These are phyloP conservation scores for Notolabrus celidotus DNA, from an alignment of 2,797 vertebrate genomes.

Conservation along the genomic window DNA sequence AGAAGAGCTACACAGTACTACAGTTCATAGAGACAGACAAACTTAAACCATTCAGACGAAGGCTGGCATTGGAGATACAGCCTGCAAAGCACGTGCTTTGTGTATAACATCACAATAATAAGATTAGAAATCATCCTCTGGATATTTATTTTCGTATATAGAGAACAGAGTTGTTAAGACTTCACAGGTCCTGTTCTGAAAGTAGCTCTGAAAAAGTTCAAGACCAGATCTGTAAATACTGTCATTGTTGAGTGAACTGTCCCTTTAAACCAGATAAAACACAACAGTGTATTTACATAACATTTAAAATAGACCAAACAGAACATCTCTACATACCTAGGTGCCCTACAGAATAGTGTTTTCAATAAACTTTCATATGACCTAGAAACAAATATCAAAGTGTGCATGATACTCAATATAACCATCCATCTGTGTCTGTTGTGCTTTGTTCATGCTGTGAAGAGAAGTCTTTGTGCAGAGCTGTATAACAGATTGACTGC, in stretches of 20 bases:
- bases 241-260: neutral
- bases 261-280: slow-evolving; percentile 12
- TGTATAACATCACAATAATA: neutral
- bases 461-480: slow-evolving; percentile 68
- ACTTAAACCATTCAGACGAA: neutral
- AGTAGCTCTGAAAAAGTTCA: neutral
- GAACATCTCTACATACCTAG: slow-evolving; percentile 2
- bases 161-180: neutral
- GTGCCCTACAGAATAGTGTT: neutral
- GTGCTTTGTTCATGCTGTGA: slow-evolving; percentile 56
- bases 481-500: slow-evolving; percentile 41
- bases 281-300: neutral
- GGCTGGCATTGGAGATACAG: neutral
- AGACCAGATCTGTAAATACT: neutral
- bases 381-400: slow-evolving; percentile 17
- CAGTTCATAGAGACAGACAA: neutral
- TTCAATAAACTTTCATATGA: slow-evolving; percentile 17
- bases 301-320: slow-evolving; percentile 9
- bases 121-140: neutral
- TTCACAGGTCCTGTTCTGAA: neutral
- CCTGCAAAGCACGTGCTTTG: neutral
- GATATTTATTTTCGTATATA: neutral
- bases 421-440: slow-evolving; percentile 41
- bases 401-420: slow-evolving; percentile 7
- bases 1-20: slow-evolving; percentile 12